These are phyloP conservation scores for Vanessa tameamea DNA, from an alignment of 1,140 invertebrate species.

Conservation along the genomic window DNA sequence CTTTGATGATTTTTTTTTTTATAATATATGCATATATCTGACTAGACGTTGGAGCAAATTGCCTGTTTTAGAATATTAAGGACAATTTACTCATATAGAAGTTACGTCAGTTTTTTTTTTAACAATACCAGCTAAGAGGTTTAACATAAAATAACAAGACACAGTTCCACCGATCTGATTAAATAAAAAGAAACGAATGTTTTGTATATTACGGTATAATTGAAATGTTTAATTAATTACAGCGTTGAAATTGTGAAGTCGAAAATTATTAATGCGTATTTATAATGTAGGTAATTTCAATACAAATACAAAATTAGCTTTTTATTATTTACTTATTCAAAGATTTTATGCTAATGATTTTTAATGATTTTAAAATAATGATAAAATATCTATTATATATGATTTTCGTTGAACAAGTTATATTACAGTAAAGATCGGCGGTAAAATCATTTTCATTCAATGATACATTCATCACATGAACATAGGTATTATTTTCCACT, in stretches of 20 bases:
- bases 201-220: background rate
- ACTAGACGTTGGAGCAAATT: too few species aligned
- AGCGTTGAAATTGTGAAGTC: background rate
- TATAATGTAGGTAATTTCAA: conserved; percentile 1
- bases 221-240: background rate
- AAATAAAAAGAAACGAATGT: background rate
- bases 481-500: conserved; percentile 21
- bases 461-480: conserved; percentile 26
- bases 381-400: background rate
- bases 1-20: too few species aligned
- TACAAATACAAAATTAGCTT: background rate
- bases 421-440: conserved; percentile 18
- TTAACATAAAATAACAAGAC: background rate
- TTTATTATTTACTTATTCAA: background rate
- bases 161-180: background rate
- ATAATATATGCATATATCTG: too few species aligned
- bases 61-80: too few species aligned
- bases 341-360: conserved; percentile 4
- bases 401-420: background rate
- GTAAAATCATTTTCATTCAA: conserved; percentile 19
- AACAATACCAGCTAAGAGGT: too few species aligned
- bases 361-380: background rate
- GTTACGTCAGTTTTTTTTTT: too few species aligned
- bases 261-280: background rate
- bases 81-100: too few species aligned